Conservation (phyloP, 2,113 vertebrate species). For the Sula dactylatra region DNA sequence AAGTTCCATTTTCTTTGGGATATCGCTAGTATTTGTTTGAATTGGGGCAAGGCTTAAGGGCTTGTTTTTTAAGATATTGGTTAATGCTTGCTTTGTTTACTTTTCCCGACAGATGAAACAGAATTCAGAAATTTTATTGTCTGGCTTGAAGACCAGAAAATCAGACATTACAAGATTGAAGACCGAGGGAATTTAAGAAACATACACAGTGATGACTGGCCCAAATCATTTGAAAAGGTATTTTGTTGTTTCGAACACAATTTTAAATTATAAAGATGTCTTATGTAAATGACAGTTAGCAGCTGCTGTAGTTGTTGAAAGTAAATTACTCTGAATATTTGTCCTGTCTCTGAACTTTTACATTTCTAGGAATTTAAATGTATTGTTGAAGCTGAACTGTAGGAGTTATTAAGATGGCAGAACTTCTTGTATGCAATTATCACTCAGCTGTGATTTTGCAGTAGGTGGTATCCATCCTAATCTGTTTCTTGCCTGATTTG, state of each 20-base stretch:
- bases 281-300: rapidly evolving
- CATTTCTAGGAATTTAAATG: background rate
- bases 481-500: background rate
- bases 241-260: background rate
- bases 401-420: background rate
- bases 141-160: slow-evolving; percentile 99
- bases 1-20: no score
- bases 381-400: background rate
- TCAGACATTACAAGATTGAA: slow-evolving; percentile 97
- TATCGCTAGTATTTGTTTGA: background rate
- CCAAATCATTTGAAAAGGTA: slow-evolving; percentile 90
- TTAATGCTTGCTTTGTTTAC: background rate
- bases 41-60: background rate
- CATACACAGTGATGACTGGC: slow-evolving; percentile 93
- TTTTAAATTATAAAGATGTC: rapidly evolving
- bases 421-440: rapidly evolving
- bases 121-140: slow-evolving; percentile 97
- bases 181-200: slow-evolving; percentile 93
- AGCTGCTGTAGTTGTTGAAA: background rate
- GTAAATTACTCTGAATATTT: background rate
- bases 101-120: slow-evolving; percentile 84
- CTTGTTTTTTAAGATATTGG: background rate
- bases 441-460: background rate
- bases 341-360: background rate
- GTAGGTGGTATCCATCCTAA: background rate